Evolutionary conservation across 2,888 invertebrate genomes (phyloP).

Genomic region (Pegoplata infirma): DNA sequence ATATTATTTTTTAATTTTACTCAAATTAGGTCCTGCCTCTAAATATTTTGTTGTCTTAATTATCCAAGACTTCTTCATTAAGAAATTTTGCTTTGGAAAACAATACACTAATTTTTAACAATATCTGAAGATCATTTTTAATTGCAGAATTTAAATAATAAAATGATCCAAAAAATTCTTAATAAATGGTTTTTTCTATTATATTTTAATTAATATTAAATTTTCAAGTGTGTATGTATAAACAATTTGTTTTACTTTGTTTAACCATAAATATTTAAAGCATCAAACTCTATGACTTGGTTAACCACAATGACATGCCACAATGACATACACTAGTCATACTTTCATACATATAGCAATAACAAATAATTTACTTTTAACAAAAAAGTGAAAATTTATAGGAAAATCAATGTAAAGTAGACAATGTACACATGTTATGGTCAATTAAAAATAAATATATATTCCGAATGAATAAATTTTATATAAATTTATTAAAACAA

Average conservation of each 20-base stretch:
- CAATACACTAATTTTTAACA: too few species aligned
- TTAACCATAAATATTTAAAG: not conserved
- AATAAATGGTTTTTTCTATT: too few species aligned
- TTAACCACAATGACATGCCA: conserved; percentile 18
- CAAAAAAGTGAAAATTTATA: too few species aligned
- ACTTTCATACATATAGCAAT: not conserved
- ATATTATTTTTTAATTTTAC: too few species aligned
- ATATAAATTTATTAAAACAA: not conserved
- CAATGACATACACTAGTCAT: not conserved
- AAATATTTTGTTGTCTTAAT: too few species aligned
- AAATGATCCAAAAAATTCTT: too few species aligned
- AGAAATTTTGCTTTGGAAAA: too few species aligned
- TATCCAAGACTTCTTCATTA: too few species aligned
- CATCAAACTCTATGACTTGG: conserved; percentile 15
- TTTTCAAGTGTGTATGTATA: not conserved
- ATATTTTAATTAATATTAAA: too few species aligned
- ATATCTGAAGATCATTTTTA: too few species aligned
- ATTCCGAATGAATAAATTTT: not conserved
- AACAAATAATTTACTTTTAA: not conserved
- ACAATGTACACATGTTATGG: not conserved
- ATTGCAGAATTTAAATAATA: too few species aligned
- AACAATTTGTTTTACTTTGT: not conserved
- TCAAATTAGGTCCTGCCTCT: too few species aligned
- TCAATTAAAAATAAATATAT: not conserved
- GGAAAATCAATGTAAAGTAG: not conserved